Evolutionary conservation across 2,888 invertebrate species (phyloP), one percentile per base, ranked within the genome.

Genomic region (Caenorhabditis panamensis): DNA sequence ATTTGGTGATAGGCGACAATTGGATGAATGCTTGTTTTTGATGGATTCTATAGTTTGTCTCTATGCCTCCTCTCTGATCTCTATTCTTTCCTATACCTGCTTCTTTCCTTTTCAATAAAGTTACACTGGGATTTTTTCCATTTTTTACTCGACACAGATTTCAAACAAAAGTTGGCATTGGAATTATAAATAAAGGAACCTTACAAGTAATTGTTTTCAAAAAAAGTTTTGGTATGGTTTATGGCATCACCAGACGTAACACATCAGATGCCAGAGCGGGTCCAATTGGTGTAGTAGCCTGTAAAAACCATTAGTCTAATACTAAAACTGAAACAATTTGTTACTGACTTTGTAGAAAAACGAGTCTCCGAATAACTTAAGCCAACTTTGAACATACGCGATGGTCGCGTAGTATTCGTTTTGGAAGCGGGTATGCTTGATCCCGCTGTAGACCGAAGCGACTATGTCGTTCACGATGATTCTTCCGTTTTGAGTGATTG

Each of bases 381-480:
- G 13, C 68, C 67, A 68, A 66, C 67, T 76, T 49, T 76, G 76
- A 47, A 68, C 16, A 49, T 18, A 54, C 37, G 76, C 76, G 16
- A 76, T 44, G 5, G 31, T 28, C 9, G 53, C 51, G 44, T 83
- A 85, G 62, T 71, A 85, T 18, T 69, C 36, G 11, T 49, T 59
- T 51, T 82, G 82, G 13, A 83, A 69, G 13, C 75, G 75, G 13
- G 62, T 67, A 41, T 78, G 79, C 67, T 75, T 81, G 16, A 84
- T 71, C 20, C 84, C 84, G 53, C 80, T 82, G 72, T 68, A 82
- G 28, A 69, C 68, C 5, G 85, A 85, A 0, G 78, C 85, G 20
- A 85, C 62, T 22, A 85, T 85, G 47, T 85, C 85, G 37, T 85
- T 85, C 59, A 85, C 82, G 26, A 85, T 68, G 9, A 85, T 80